Percentiles rank a stretch among this genome's conserved stretches.
Evolutionary conservation across 2,113 vertebrate genomes (phyloP).

Genomic region (Copsychus sechellarum): DNA sequence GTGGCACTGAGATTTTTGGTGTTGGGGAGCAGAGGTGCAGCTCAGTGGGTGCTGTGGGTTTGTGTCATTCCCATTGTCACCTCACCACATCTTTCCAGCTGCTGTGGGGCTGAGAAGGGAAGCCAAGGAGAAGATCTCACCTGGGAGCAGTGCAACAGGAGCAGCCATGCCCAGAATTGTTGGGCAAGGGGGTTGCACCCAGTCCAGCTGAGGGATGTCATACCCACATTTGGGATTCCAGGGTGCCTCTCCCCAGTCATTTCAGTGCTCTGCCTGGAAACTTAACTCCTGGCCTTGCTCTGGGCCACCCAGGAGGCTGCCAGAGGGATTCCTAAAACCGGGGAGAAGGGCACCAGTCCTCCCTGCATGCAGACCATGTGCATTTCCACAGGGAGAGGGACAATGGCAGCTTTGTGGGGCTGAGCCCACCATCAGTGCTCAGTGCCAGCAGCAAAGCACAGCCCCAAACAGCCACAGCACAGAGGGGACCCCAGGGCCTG

Average conservation of each 20-base stretch:
- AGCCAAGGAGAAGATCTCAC: not conserved
- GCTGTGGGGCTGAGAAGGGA: not conserved
- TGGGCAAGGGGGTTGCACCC: not conserved
- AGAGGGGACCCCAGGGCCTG: not conserved
- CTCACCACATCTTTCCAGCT: rapidly evolving
- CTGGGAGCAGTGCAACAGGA: not conserved
- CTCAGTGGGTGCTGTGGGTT: not conserved
- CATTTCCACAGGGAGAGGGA: not conserved
- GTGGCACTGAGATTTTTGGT: not conserved
- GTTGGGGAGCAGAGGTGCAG: not conserved
- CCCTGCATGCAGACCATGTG: not conserved
- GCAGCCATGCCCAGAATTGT: not conserved
- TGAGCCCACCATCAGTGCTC: not conserved
- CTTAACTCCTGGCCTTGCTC: not conserved
- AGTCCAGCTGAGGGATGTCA: not conserved
- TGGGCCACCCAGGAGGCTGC: not conserved
- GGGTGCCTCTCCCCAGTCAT: not conserved
- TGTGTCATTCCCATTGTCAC: not conserved
- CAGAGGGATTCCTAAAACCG: not conserved
- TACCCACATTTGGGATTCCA: not conserved
- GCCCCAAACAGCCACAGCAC: not conserved
- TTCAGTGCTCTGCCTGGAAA: not conserved
- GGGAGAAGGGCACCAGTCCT: not conserved
- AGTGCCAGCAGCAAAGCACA: not conserved
- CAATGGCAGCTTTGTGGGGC: not conserved